phyloP scores from a whole-genome alignment of 2,113 vertebrate genomes.

The Hemiprocne comata region DNA sequence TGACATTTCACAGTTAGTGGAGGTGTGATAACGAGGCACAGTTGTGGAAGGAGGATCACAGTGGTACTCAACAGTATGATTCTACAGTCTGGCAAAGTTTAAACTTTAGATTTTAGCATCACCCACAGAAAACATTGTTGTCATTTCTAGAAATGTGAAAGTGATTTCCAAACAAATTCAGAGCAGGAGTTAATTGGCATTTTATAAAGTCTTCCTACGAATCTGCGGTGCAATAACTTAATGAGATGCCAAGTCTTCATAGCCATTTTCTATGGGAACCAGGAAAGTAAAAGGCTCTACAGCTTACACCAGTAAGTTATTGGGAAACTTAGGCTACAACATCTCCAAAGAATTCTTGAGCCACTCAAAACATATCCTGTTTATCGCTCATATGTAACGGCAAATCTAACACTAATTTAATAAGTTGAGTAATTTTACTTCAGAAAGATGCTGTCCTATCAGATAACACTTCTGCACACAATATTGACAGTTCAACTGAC shows the following conservation, averaged over 20 bases:
- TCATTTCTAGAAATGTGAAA: not conserved
- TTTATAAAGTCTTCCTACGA: not conserved
- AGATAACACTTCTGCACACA: slow-evolving; percentile 43
- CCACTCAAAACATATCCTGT: slow-evolving; percentile 1
- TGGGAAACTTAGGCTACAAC: not conserved
- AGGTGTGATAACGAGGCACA: not conserved
- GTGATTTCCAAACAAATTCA: not conserved
- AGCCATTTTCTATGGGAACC: not conserved
- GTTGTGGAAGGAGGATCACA: not conserved
- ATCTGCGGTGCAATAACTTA: not conserved
- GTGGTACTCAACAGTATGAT: not conserved
- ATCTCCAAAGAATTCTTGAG: not conserved
- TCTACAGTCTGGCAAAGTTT: not conserved
- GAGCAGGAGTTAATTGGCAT: not conserved
- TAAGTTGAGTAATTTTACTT: slow-evolving; percentile 53
- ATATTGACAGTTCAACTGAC: slow-evolving; percentile 50
- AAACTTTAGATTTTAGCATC: not conserved
- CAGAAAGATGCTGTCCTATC: slow-evolving; percentile 42
- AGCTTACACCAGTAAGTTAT: not conserved
- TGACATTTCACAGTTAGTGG: not conserved
- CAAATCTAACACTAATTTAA: slow-evolving; percentile 45
- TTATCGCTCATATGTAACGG: not conserved
- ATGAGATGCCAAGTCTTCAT: not conserved
- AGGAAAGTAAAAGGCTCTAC: not conserved
- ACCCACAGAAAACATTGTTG: not conserved